These are phyloP conservation scores for Lasioglossum albipes DNA, from an alignment of 1,140 invertebrate species.

Conservation along the genomic window DNA sequence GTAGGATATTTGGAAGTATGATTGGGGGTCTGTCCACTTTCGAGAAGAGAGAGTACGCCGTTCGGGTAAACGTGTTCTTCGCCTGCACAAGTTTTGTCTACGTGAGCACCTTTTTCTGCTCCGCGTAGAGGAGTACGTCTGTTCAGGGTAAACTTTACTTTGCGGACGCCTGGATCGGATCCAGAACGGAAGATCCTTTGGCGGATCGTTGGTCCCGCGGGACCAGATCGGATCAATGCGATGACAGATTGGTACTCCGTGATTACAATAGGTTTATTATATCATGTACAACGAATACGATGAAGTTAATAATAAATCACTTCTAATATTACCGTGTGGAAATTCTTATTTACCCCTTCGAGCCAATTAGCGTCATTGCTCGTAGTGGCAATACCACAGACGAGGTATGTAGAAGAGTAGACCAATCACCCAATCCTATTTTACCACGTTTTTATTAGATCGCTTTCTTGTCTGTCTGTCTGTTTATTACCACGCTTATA, in stretches of 20 bases:
- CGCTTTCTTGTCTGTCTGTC: too few species aligned
- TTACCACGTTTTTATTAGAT: too few species aligned
- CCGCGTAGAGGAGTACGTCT: constrained; percentile 19
- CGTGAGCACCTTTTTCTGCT: constrained; percentile 29
- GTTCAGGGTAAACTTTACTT: constrained; percentile 39
- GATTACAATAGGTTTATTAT: constrained; percentile 66
- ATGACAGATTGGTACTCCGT: constrained; percentile 41
- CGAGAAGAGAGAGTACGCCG: not conserved
- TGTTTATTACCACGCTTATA: too few species aligned
- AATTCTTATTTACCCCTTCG: not conserved
- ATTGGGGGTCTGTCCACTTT: constrained; percentile 23
- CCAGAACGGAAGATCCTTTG: not conserved
- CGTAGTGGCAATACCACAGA: too few species aligned
- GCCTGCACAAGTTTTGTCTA: constrained; percentile 49
- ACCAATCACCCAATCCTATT: too few species aligned
- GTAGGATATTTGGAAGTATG: constrained; percentile 6
- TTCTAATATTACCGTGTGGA: constrained; percentile 57
- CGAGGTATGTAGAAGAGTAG: too few species aligned
- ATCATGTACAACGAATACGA: constrained; percentile 68
- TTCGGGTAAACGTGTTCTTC: constrained; percentile 29
- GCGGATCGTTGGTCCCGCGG: not conserved
- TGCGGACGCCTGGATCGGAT: constrained; percentile 5
- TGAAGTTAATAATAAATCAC: constrained; percentile 66
- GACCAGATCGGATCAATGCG: constrained; percentile 34
- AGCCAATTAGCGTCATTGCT: too few species aligned